Evolutionary conservation across 2,113 vertebrate species (phyloP).

Genomic region (Leuciscus idus): DNA sequence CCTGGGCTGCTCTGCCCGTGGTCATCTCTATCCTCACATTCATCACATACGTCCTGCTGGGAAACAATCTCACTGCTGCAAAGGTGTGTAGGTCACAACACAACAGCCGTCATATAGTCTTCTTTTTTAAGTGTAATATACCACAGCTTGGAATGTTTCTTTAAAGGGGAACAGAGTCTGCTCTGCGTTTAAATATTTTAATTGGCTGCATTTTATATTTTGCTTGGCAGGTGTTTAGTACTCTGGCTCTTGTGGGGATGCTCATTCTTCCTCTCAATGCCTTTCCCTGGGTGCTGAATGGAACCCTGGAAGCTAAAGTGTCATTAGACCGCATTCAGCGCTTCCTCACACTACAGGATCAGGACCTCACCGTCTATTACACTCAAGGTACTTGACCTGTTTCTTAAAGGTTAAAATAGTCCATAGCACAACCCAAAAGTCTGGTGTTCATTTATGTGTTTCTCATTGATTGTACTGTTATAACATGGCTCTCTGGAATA

Average conservation of each 20-base stretch:
- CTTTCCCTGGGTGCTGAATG: conserved; percentile 95
- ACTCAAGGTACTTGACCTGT: conserved; percentile 70
- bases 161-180: not conserved
- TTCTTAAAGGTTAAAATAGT: not conserved
- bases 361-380: conserved; percentile 85
- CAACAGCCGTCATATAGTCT: no score
- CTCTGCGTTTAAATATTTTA: not conserved
- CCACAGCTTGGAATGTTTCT: not conserved
- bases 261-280: conserved; percentile 91
- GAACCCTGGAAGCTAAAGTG: conserved; percentile 91
- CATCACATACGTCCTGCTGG: conserved; percentile 87
- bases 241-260: conserved; percentile 91
- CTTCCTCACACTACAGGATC: conserved; percentile 85
- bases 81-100: conserved; percentile 78
- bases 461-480: not conserved
- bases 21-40: conserved; percentile 93
- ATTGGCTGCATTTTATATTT: not conserved
- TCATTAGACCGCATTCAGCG: conserved; percentile 91
- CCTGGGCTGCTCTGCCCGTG: conserved; percentile 93
- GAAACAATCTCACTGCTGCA: conserved; percentile 90
- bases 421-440: not conserved
- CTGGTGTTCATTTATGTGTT: not conserved
- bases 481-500: not conserved
- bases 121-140: not conserved
- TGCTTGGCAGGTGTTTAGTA: conserved; percentile 88